A percentile compares a stretch with the other conserved stretches of the same genome.
Evolutionary conservation across 2,797 vertebrate species (phyloP).

Genomic region (Apodemus agrarius): DNA sequence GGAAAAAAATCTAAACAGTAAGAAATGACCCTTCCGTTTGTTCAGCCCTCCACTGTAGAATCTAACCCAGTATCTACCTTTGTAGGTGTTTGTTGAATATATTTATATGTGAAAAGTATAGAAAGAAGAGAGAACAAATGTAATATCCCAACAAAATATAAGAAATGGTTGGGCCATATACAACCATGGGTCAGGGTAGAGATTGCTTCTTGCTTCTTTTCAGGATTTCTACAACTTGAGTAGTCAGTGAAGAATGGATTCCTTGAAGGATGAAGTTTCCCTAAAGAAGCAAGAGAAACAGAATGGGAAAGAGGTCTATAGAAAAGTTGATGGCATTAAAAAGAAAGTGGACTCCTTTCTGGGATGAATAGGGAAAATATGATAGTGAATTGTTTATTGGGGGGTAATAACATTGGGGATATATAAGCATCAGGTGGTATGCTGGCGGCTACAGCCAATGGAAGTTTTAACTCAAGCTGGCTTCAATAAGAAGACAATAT

Average conservation of each 20-base stretch:
- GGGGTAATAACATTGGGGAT: neutral
- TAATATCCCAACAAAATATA: neutral
- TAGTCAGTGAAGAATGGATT: neutral
- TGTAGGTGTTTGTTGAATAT: neutral
- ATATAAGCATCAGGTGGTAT: neutral
- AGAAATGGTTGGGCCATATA: neutral
- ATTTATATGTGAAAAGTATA: constrained; percentile 26
- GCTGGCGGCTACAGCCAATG: neutral
- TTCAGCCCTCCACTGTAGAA: neutral
- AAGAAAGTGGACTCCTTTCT: neutral
- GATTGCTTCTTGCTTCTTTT: neutral
- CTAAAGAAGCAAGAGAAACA: neutral
- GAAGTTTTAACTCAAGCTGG: neutral
- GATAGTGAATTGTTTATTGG: neutral
- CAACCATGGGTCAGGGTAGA: accelerated
- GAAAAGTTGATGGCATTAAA: neutral
- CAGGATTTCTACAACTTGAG: neutral
- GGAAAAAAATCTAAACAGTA: neutral
- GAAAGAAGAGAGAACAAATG: neutral
- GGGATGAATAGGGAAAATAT: neutral
- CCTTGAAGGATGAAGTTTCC: neutral
- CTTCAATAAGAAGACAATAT: neutral
- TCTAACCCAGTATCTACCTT: neutral
- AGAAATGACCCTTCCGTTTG: neutral
- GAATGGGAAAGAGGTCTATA: neutral